Base-by-base conservation (phyloP, 2,113 vertebrate species). In the Pseudopipra pipra region DNA sequence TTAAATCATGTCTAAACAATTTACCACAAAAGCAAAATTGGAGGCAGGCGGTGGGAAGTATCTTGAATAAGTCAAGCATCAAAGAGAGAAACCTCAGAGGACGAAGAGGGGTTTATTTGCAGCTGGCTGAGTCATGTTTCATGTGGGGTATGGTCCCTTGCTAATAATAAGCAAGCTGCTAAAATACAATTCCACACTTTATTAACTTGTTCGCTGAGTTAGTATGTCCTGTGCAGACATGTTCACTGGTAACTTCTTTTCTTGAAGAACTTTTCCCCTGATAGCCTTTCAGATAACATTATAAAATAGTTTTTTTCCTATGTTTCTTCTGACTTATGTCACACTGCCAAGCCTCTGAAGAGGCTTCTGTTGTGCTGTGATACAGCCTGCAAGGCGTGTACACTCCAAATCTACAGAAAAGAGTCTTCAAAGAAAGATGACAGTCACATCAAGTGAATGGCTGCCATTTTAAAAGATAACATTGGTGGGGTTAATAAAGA, bases 81-180 rank as follows among this genome's bases (percentile, higher is more conserved):
- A 97, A 97, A 97, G 95, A 66, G n/a, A 89, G 41, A 94, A 95
- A 91, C 86, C 89, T 94, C 96, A 88, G 89, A 94, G 83, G 90
- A 95, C 1, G 43, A 81, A 92, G 96, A 93, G 71, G 95, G 94
- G 95, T 94, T 96, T 93, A 88, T 88, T 94, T 96, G 95, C 89
- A 97, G 93, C 95, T 90, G 91, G 33, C 92, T 95, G 95, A 97
- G 95, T 97, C 95, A 96, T 90, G 94, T 96, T 97, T 97, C 90
- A 59, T 90, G 93, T 90, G 87, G 87, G 81, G 85, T 61, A 91
- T 89, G 76, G 95, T 96, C 97, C 85, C 94, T 86, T 89, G 94
- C 75, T 96, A 97, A 96, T 95, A 95, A 89, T 81, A 97, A 96
- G 79, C 52, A 91, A 97, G 87, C 92, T 87, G 91, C 89, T 90